phyloP scores from a whole-genome alignment of 2,888 invertebrate genomes.

The Pilophorus perplexus region DNA sequence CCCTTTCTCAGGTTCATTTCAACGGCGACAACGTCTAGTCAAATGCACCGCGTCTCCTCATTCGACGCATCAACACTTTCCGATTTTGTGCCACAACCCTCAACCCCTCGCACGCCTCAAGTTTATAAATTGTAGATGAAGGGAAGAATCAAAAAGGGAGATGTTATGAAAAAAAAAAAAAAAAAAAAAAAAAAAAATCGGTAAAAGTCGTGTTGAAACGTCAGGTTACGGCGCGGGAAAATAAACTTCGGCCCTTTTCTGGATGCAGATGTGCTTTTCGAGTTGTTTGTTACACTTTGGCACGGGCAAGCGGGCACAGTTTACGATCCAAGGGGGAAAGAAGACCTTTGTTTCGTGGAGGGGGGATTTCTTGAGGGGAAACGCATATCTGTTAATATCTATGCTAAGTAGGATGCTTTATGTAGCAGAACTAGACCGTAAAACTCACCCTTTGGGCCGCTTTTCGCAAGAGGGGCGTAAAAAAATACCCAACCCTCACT shows the following conservation, averaged over 20 bases:
- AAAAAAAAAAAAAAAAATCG: neutral
- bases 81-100: conserved; percentile 3
- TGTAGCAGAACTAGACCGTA: conserved; percentile 43
- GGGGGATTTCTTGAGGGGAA: neutral
- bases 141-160: neutral
- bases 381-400: conserved; percentile 46
- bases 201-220: no score
- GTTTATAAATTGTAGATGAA: conserved; percentile 17
- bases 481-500: conserved; percentile 16
- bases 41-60: no score
- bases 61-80: no score
- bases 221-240: no score
- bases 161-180: conserved; percentile 3
- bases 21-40: no score
- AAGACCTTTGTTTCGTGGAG: conserved; percentile 32
- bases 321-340: conserved; percentile 31
- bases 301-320: conserved; percentile 34
- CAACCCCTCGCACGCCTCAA: neutral
- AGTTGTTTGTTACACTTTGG: conserved; percentile 37
- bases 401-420: conserved; percentile 45
- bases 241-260: no score
- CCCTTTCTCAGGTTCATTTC: neutral
- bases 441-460: conserved; percentile 31
- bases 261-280: conserved; percentile 30
- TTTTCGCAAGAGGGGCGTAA: conserved; percentile 30